These are phyloP conservation scores for Sebastes steindachneri DNA, from an alignment of 2,797 vertebrate genomes.

Conservation along the genomic window DNA sequence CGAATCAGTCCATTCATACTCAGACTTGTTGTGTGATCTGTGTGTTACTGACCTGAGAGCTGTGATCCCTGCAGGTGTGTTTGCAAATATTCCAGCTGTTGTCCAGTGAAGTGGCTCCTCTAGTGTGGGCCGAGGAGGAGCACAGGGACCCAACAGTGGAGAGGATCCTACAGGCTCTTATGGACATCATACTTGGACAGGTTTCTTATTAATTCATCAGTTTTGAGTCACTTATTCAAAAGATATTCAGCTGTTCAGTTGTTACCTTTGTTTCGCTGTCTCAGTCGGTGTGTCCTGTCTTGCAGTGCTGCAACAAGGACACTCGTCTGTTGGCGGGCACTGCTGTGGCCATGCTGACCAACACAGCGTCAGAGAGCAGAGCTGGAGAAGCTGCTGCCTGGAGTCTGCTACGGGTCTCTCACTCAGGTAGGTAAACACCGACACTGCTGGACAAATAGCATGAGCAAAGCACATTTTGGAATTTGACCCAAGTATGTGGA, in stretches of 20 bases:
- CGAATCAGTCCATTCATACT: not conserved
- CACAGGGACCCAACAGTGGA: slow-evolving; percentile 58
- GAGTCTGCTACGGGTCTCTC: slow-evolving; percentile 79
- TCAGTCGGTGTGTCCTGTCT: not conserved
- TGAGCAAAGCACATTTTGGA: not conserved
- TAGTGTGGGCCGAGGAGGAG: slow-evolving; percentile 75
- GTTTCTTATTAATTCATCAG: slow-evolving; percentile 58
- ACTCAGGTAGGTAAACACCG: slow-evolving; percentile 52
- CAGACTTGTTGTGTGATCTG: not conserved
- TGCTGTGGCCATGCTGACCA: slow-evolving; percentile 89
- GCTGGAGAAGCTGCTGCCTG: slow-evolving; percentile 74
- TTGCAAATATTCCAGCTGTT: slow-evolving; percentile 89
- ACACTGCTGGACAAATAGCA: not conserved
- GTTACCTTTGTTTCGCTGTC: not conserved
- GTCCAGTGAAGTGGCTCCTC: slow-evolving; percentile 73
- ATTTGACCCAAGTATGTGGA: not conserved
- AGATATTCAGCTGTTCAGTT: not conserved
- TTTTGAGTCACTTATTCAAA: not conserved
- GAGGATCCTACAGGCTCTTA: slow-evolving; percentile 84
- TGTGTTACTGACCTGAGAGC: slow-evolving; percentile 19
- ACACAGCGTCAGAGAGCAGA: slow-evolving; percentile 72
- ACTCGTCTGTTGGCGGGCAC: slow-evolving; percentile 87
- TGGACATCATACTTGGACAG: slow-evolving; percentile 83
- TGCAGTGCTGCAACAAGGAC: slow-evolving; percentile 84
- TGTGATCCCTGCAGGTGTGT: slow-evolving; percentile 81